Base-by-base conservation (phyloP, 2,888 invertebrate species). In the Dolomedes plantarius region DNA sequence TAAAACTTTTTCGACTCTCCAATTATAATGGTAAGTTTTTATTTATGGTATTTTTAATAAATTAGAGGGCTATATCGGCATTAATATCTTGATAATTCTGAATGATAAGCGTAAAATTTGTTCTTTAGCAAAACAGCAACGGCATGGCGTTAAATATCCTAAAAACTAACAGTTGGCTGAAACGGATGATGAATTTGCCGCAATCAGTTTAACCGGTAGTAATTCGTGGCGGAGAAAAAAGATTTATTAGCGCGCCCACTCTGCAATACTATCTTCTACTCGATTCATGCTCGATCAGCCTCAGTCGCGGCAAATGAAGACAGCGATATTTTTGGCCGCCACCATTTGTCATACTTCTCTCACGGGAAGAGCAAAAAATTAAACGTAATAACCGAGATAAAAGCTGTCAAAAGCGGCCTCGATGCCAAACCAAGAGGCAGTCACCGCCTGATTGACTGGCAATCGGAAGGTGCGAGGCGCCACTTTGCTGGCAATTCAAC, bases 381-480 rank as follows among this genome's bases (percentile, higher is more conserved):
- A 74, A 71, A 46, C 64, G 75, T 82, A 82, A 82, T 82, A 83
- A 76, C 62, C 62, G 32, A 76, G 82, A 83, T 76, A 83, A 83
- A 83, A 83, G 82, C 82, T 76, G 82, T 65, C 71, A 83, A 76
- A 76, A 36, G 71, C 71, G 76, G 62, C 82, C 76, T 50, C 71
- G 67, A 80, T 80, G 56, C 80, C 67, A 72, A 80, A 80, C 76
- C 67, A 71, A 76, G 75, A 71, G 76, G 71, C 65, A 83, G 82
- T 83, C 76, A 83, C 68, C 76, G 82, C 69, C 71, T 83, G 82
- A 83, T 83, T 82, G 82, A 82, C 82, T 82, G 64, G 75, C 65
- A 82, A 69, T 82, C 41, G 76, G 82, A 74, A 83, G 82, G 76
- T 83, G 39, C 50, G 64, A 32, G 76, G 71, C 82, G 76, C 82